A percentile compares a stretch with the other conserved stretches of the same genome.
Conservation (phyloP, 2,797 vertebrate genomes). For the Bothrops alternatus region DNA sequence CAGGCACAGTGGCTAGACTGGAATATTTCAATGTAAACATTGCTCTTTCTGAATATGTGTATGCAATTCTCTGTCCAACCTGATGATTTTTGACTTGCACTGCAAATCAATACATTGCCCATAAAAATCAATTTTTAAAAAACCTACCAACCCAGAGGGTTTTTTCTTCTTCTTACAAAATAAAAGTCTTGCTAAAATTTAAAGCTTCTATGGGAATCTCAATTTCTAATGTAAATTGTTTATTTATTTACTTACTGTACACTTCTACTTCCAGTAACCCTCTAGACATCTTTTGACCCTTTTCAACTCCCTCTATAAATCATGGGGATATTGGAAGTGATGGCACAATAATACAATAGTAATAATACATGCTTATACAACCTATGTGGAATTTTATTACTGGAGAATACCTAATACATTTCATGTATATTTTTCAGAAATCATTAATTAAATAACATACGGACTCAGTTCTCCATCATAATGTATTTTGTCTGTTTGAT, state of each 20-base stretch:
- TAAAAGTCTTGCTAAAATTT: neutral
- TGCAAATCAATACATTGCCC: neutral
- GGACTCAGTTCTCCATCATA: neutral
- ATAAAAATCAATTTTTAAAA: neutral
- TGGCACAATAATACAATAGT: neutral
- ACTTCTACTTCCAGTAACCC: neutral
- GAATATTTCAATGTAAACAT: neutral
- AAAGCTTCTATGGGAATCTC: neutral
- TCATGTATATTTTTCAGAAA: neutral
- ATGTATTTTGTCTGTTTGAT: neutral
- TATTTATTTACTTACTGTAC: neutral
- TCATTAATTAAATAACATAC: neutral
- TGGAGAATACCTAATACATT: neutral
- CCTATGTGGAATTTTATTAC: neutral
- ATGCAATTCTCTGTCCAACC: neutral
- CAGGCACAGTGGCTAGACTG: neutral
- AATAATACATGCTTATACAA: neutral
- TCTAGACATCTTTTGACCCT: neutral
- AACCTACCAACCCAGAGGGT: neutral
- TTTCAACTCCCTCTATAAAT: neutral
- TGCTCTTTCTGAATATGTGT: neutral
- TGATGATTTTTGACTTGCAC: neutral
- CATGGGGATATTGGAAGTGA: neutral
- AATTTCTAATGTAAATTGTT: neutral
- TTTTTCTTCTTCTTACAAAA: too few relatives aligned